Evolutionary conservation across 2,113 vertebrate species (phyloP).

Genomic region (Chlamydotis undulata): DNA sequence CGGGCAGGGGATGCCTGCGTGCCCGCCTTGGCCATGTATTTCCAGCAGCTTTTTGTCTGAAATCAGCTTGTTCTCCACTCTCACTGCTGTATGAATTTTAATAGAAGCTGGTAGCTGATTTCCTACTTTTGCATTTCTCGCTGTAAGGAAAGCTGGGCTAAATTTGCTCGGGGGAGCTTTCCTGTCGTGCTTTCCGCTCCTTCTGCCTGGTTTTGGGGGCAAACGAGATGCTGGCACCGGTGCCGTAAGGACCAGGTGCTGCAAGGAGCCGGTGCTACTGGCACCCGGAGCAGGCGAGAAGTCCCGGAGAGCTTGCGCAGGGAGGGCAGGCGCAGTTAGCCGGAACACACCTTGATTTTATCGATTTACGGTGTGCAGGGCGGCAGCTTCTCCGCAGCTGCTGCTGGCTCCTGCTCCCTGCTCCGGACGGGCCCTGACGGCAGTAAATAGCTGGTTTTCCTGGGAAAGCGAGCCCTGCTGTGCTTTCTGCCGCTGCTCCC

Average conservation of each 20-base stretch:
- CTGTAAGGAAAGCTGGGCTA: background rate
- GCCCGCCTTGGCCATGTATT: background rate
- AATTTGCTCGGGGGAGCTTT: background rate
- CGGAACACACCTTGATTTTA: accelerated
- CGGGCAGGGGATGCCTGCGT: background rate
- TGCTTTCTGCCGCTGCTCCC: background rate
- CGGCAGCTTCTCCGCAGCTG: accelerated
- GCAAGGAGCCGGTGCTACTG: background rate
- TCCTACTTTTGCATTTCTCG: background rate
- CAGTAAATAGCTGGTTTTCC: background rate
- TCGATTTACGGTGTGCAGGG: accelerated
- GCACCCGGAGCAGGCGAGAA: no score
- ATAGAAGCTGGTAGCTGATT: background rate
- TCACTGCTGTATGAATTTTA: slow-evolving; percentile 1
- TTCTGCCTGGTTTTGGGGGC: background rate
- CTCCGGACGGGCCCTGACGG: background rate
- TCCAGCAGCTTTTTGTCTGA: background rate
- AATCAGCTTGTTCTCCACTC: background rate
- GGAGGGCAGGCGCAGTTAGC: background rate
- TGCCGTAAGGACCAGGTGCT: background rate
- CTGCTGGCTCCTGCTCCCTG: accelerated
- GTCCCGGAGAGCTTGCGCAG: accelerated
- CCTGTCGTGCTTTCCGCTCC: accelerated
- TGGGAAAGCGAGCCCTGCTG: background rate
- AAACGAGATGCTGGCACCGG: accelerated